phyloP scores from a whole-genome alignment of 2,797 vertebrate species.

The Champsocephalus gunnari region DNA sequence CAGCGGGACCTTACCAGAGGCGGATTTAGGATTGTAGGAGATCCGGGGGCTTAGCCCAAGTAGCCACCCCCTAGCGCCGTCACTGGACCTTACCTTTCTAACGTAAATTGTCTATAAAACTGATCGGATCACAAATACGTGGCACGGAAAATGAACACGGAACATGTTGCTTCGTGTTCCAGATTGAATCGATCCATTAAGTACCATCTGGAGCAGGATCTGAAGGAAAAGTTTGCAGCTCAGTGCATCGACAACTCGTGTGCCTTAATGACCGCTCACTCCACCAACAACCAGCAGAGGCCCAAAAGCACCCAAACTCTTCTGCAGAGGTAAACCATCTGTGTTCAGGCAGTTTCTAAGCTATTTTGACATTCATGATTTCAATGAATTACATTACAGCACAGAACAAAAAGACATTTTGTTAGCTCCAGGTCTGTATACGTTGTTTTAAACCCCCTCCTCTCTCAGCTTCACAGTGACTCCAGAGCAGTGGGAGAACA shows the following conservation, averaged over 20 bases:
- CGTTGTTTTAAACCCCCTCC: neutral
- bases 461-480: conserved; percentile 80
- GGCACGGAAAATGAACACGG: neutral
- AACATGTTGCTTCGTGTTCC: conserved; percentile 34
- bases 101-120: neutral
- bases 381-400: neutral
- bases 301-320: conserved; percentile 28
- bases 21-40: no score
- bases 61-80: no score
- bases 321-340: conserved; percentile 55
- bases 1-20: neutral
- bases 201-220: conserved; percentile 90
- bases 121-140: neutral
- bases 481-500: conserved; percentile 88
- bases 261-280: conserved; percentile 83
- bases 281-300: conserved; percentile 62
- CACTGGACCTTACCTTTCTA: neutral
- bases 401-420: neutral
- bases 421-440: neutral
- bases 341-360: neutral
- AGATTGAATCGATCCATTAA: conserved; percentile 91
- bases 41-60: no score
- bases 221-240: conserved; percentile 90
- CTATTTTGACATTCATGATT: neutral
- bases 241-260: conserved; percentile 89